Conservation (phyloP, 2,888 invertebrate genomes). For the Nemapogon koenigi region DNA sequence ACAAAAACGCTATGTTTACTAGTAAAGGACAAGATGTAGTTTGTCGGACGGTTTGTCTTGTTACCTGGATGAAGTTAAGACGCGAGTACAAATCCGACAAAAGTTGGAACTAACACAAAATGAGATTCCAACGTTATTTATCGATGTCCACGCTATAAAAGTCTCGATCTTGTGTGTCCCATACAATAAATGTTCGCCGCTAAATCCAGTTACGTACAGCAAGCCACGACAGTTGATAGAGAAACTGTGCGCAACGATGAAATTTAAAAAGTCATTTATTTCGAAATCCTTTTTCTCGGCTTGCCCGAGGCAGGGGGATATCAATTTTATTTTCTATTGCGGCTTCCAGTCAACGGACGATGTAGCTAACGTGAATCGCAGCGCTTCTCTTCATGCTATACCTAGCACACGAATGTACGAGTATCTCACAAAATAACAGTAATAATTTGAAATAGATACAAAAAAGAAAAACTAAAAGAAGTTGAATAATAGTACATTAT, state of each 20-base stretch:
- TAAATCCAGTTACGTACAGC: slow-evolving; percentile 20
- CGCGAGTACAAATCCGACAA: slow-evolving; percentile 4
- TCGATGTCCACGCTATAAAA: slow-evolving; percentile 40
- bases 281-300: slow-evolving; percentile 62
- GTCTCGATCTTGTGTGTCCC: slow-evolving; percentile 50
- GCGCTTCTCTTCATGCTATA: no score
- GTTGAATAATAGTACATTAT: no score
- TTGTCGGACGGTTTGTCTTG: no score
- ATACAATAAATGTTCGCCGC: slow-evolving; percentile 52
- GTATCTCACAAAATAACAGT: no score
- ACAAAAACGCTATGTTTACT: no score
- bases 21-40: no score
- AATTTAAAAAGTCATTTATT: slow-evolving; percentile 67
- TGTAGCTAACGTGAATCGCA: slow-evolving; percentile 18
- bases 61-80: slow-evolving; percentile 1
- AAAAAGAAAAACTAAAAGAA: no score
- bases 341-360: slow-evolving; percentile 35
- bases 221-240: slow-evolving; percentile 63
- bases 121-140: slow-evolving; percentile 23
- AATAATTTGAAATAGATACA: no score
- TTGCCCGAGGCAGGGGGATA: slow-evolving; percentile 55
- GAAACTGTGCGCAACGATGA: slow-evolving; percentile 65
- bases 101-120: slow-evolving; percentile 1
- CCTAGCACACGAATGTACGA: no score
- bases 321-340: slow-evolving; percentile 61